phyloP scores from a whole-genome alignment of 2,888 invertebrate genomes.

The Amblyteles armatorius region DNA sequence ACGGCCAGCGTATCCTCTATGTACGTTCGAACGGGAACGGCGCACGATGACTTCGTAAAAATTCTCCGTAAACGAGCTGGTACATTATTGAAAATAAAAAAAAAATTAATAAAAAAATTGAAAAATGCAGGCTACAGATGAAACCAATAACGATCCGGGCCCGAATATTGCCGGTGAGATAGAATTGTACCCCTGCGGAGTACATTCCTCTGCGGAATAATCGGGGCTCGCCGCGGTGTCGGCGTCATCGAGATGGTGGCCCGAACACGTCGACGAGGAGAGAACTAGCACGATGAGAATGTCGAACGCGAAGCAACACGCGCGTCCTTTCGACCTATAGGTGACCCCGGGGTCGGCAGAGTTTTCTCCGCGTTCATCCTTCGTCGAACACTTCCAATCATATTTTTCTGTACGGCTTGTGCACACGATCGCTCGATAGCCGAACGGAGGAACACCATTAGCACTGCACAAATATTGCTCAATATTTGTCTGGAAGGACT shows the following conservation, averaged over 20 bases:
- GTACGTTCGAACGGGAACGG: slow-evolving; percentile 4
- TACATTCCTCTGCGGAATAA: too few species aligned
- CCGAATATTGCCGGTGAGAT: too few species aligned
- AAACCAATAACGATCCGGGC: too few species aligned
- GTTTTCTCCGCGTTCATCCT: not conserved
- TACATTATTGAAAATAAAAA: too few species aligned
- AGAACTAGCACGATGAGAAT: slow-evolving; percentile 7
- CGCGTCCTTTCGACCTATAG: slow-evolving; percentile 61
- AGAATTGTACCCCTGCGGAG: too few species aligned
- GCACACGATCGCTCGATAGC: not conserved
- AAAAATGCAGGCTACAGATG: too few species aligned
- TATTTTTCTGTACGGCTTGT: not conserved
- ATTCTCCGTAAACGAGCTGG: not conserved
- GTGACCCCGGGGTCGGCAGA: slow-evolving; percentile 44
- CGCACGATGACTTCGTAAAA: not conserved
- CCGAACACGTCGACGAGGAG: not conserved
- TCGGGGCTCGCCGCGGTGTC: too few species aligned
- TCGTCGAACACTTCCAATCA: slow-evolving; percentile 6
- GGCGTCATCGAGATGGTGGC: too few species aligned
- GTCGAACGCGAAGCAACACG: slow-evolving; percentile 16
- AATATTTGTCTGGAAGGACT: not conserved
- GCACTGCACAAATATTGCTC: not conserved
- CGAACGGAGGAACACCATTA: not conserved
- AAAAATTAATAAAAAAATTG: too few species aligned
- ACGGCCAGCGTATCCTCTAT: slow-evolving; percentile 6